Base-by-base conservation (phyloP, 2,888 invertebrate genomes). In the Onthophagus sagittarius region DNA sequence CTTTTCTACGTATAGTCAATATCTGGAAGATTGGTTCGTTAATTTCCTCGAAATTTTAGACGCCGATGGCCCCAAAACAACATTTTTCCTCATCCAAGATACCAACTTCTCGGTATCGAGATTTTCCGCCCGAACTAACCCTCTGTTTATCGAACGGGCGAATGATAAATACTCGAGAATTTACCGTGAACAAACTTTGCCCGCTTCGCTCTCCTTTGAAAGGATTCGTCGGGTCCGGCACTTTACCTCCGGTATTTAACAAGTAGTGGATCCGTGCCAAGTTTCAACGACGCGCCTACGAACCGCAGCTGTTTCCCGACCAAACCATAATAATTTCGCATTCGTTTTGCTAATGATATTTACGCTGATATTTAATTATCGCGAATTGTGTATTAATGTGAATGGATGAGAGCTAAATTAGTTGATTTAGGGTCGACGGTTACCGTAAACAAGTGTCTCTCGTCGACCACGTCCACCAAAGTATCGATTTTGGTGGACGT, bases 131-230 rank as follows among this genome's bases (percentile, higher is more conserved):
- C 32, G 67, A 31, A 67, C 32, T 67, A 67, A 67, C 67, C 67
- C 32, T 67, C 67, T 67, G 67, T 67, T 67, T 67, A 67, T 67
- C 31, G 67, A 67, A 67, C 39, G 39, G 67, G 67, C 32, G 67
- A 67, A 67, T 67, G 67, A 67, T 67, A 67, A 67, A 67, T 67
- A 67, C 67, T n/a, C 67, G 67, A 6, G 67, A 67, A 67, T 67
- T 67, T 67, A 32, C 32, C 32, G 32, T 67, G 67, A 67, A 67
- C 67, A 67, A 67, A 67, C 67, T 67, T 67, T 32, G 23, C 15
- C 63, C 67, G 15, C 67, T 67, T 67, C 67, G 67, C 23, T 23
- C n/a, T n/a, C 67, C 67, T 67, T 67, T 67, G 67, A 67, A 67
- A 67, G 32, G 67, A 32, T 31, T 23, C 32, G 23, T 23, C 67